Conservation (phyloP, 2,797 vertebrate species). For the Champsocephalus esox region DNA sequence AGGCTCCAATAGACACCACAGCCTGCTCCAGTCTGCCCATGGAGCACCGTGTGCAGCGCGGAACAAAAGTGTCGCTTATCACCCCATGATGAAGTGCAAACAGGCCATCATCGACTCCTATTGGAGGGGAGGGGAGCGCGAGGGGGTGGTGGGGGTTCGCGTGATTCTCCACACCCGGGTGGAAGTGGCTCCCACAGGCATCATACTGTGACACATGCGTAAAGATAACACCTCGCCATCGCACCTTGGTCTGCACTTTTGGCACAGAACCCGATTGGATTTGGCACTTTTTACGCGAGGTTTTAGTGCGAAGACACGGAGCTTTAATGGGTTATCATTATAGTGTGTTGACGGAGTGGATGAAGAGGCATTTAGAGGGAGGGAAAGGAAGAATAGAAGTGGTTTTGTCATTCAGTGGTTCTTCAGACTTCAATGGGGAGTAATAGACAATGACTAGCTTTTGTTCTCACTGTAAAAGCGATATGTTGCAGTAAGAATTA, state of each 20-base stretch:
- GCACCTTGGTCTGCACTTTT: conserved; percentile 58
- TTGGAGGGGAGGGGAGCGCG: conserved; percentile 38
- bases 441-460: too few relatives aligned
- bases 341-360: not conserved
- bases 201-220: conserved; percentile 68
- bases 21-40: conserved; percentile 71
- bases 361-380: not conserved
- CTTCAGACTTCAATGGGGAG: not conserved
- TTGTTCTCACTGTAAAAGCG: not conserved
- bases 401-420: not conserved
- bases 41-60: conserved; percentile 70
- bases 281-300: conserved; percentile 23
- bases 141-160: conserved; percentile 7
- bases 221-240: conserved; percentile 63
- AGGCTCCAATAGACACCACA: conserved; percentile 57
- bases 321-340: not conserved
- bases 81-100: conserved; percentile 84
- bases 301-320: not conserved
- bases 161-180: conserved; percentile 72
- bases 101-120: conserved; percentile 80
- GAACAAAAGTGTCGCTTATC: conserved; percentile 81
- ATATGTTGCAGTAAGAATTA: not conserved
- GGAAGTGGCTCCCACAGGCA: conserved; percentile 68
- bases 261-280: conserved; percentile 32
- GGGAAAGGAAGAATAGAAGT: not conserved